These are phyloP conservation scores for Caenorhabditis sinica DNA, from an alignment of 2,888 invertebrate species.

Conservation along the genomic window DNA sequence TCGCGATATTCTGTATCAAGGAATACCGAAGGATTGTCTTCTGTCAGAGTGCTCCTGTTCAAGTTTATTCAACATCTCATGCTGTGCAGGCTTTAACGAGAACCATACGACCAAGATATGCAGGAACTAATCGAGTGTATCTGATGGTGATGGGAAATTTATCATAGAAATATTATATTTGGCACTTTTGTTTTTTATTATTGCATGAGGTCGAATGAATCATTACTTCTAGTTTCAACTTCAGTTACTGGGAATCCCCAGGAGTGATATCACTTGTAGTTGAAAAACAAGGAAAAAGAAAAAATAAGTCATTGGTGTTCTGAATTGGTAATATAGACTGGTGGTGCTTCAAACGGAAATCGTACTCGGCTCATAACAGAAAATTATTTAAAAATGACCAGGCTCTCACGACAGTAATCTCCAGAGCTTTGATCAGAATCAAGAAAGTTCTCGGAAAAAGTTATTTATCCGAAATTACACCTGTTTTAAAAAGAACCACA, in stretches of 20 bases:
- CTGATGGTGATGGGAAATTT: not conserved
- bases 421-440: not conserved
- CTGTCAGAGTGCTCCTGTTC: not conserved
- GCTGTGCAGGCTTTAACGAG: not conserved
- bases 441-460: not conserved
- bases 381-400: no score
- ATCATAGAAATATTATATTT: not conserved
- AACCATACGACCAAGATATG: not conserved
- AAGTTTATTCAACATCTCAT: not conserved
- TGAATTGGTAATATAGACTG: not conserved
- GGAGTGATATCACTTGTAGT: not conserved
- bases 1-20: conserved; percentile 45
- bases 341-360: no score
- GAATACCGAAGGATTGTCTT: conserved; percentile 22
- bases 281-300: not conserved
- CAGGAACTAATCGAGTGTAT: not conserved
- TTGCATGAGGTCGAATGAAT: no score
- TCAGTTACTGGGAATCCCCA: not conserved
- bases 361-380: no score
- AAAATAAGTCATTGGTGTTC: not conserved
- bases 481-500: not conserved
- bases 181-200: not conserved
- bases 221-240: not conserved
- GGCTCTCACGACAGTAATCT: not conserved
- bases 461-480: not conserved